phyloP scores from a whole-genome alignment of 2,888 invertebrate species.

The Eucera pruinosa region DNA sequence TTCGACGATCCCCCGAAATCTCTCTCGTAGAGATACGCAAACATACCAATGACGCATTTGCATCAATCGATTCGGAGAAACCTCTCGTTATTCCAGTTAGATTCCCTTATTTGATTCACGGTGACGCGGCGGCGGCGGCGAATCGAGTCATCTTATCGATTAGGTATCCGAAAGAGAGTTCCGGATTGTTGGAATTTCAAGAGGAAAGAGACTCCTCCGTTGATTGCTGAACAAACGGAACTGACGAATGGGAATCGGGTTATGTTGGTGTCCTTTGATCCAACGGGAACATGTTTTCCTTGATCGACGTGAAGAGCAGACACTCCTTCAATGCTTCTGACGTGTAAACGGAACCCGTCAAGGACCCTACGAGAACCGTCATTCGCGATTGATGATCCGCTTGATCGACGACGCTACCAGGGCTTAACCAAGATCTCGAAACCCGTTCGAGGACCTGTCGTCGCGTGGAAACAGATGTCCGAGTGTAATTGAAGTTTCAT shows the following conservation, averaged over 20 bases:
- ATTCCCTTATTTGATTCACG: conserved; percentile 14
- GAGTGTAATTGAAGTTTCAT: conserved; percentile 10
- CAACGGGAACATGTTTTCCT: conserved; percentile 24
- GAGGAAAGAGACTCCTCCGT: not conserved
- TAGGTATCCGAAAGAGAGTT: conserved; percentile 1
- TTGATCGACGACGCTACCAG: conserved; percentile 17
- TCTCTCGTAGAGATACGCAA: conserved; percentile 29
- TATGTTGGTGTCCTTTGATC: conserved; percentile 20
- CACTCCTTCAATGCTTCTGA: conserved; percentile 45
- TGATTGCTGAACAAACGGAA: conserved; percentile 17
- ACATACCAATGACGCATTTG: conserved; percentile 27
- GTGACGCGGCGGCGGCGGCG: no score
- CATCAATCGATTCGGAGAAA: conserved; percentile 37
- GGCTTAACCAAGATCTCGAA: not conserved
- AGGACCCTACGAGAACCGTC: conserved; percentile 43
- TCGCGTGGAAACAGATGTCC: conserved; percentile 16
- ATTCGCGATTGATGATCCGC: conserved; percentile 38
- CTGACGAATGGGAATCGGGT: not conserved
- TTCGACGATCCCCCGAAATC: conserved; percentile 17
- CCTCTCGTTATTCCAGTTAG: conserved; percentile 30
- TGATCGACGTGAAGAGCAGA: conserved; percentile 54
- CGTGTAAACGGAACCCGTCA: conserved; percentile 50
- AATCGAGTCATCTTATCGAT: conserved; percentile 53
- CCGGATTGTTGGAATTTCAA: conserved; percentile 14
- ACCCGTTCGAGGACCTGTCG: conserved; percentile 8